Conservation (phyloP, 1,140 invertebrate genomes). For the Zaprionus tsacasi region DNA sequence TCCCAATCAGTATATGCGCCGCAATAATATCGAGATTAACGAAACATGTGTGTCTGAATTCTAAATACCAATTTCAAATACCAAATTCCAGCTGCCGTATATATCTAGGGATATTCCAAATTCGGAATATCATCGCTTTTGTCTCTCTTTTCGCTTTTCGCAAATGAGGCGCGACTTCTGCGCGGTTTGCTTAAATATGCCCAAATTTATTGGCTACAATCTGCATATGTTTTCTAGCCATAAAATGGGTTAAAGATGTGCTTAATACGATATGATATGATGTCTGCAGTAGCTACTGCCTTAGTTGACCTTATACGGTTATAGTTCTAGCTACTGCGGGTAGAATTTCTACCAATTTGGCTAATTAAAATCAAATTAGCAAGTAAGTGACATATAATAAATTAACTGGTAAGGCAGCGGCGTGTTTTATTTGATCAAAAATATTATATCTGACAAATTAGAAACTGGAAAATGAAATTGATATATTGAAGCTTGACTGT, state of each 20-base stretch:
- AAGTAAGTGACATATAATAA: background rate
- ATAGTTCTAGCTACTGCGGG: background rate
- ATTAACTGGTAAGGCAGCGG: background rate
- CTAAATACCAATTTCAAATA: slow-evolving; percentile 34
- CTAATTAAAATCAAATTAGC: slow-evolving; percentile 3
- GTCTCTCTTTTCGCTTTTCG: slow-evolving; percentile 23
- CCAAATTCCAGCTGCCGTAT: background rate
- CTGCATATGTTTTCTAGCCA: slow-evolving; percentile 45
- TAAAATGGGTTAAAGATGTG: slow-evolving; percentile 43
- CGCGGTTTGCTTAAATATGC: slow-evolving; percentile 76
- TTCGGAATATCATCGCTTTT: slow-evolving; percentile 39
- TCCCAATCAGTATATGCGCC: slow-evolving; percentile 53
- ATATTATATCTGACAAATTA: background rate
- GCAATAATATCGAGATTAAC: slow-evolving; percentile 42
- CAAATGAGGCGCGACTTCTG: slow-evolving; percentile 47
- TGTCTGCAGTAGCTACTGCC: slow-evolving; percentile 15
- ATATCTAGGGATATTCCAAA: background rate
- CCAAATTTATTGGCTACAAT: slow-evolving; percentile 77
- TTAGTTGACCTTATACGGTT: background rate
- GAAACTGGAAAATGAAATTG: no score
- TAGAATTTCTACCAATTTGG: background rate
- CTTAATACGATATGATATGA: slow-evolving; percentile 21
- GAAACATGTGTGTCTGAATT: slow-evolving; percentile 39
- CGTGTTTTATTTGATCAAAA: no score
- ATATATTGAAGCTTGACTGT: no score